Evolutionary conservation across 2,113 vertebrate species (phyloP), one percentile per base, ranked within the genome.

Genomic region (Numenius arquata): DNA sequence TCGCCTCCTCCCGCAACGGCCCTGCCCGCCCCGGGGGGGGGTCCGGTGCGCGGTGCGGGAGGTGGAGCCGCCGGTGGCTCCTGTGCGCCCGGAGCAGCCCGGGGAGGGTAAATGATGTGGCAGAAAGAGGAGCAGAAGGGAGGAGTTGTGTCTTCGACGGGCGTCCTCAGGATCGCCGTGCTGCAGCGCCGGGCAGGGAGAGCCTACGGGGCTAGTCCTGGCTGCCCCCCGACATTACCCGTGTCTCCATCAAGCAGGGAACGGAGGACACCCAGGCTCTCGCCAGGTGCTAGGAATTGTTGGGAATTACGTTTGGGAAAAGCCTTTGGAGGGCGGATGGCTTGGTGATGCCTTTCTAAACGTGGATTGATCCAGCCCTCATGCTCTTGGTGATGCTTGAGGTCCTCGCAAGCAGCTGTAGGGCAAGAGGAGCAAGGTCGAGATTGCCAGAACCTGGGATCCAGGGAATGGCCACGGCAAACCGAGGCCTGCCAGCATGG

Each of bases 81-180:
- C 66, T 3, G 48, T 32, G 50, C 27, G 38, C n/a, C n/a, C 63
- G 50, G 78, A 15, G 52, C 76, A n/a, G 68, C 84, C 67, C 40
- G 27, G 22, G 38, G 11, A 50, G 72, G 53, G 80, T 63, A 79
- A 88, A 74, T 84, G 91, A 81, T 94, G 73, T 81, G 87, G 87
- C 89, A 95, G 80, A 85, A 89, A 78, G 16, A 41, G 63, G 84
- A 94, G 68, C 89, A 62, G 84, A 19, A 76, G 80, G 89, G 89
- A 88, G 91, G 95, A 59, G 50, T 16, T 36, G 71, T 48, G 70
- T 30, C 66, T 65, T 78, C 48, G 34, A 19, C 36, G 45, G 76
- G 89, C 71, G 72, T 79, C 89, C 86, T 66, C 45, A 23, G 41
- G 56, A 79, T 92, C 38, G 36, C 62, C 74, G 71, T 11, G 78